These are phyloP conservation scores for Mixornis gularis DNA, from an alignment of 2,113 vertebrate genomes.

Conservation along the genomic window DNA sequence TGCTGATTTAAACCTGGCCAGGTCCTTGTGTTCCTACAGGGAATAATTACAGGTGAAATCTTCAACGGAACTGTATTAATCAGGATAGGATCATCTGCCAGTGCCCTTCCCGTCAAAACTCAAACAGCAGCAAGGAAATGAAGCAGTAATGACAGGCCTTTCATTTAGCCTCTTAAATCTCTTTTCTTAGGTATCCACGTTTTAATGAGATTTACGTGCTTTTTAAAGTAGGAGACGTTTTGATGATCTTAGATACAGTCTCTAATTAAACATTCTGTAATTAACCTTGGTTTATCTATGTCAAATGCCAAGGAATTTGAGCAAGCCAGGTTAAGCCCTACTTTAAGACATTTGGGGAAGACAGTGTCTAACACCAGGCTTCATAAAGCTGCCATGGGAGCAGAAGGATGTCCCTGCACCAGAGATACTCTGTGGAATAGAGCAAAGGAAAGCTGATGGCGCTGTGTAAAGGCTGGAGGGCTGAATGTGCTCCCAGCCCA, in stretches of 20 bases:
- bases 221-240: constrained; percentile 3
- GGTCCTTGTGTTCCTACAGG: not conserved
- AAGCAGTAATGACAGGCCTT: constrained; percentile 12
- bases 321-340: not conserved
- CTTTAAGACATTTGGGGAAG: not conserved
- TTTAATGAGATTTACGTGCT: constrained; percentile 6
- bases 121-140: constrained; percentile 16
- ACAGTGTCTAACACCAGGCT: not conserved
- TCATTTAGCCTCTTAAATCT: not conserved
- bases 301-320: constrained; percentile 7
- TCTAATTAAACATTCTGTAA: constrained; percentile 40
- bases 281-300: constrained; percentile 11
- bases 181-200: not conserved
- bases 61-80: not conserved
- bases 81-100: constrained; percentile 2
- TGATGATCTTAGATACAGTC: constrained; percentile 13
- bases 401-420: not conserved
- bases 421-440: not conserved
- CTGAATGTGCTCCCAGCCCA: not conserved
- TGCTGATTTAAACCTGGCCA: constrained; percentile 5
- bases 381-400: not conserved
- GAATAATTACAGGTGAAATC: constrained; percentile 39
- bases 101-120: not conserved
- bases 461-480: not conserved
- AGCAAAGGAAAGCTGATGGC: not conserved